Conservation (phyloP, 35 echinoderm and acorn worm genomes). For the Ptychodera flava region DNA sequence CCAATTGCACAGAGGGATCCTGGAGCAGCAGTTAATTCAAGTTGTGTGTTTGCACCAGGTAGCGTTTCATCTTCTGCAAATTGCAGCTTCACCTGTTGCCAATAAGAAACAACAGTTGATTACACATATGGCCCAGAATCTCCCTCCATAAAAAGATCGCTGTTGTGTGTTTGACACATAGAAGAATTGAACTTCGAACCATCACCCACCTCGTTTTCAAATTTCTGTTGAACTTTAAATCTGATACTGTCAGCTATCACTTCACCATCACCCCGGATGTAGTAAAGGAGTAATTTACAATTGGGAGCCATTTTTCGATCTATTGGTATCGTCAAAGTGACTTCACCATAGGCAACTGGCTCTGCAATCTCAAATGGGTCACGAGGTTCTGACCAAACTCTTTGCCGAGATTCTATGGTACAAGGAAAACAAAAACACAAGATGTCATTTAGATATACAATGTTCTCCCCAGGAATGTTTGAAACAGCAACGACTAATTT, state of each 20-base stretch:
- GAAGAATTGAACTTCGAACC: not conserved
- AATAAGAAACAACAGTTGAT: not conserved
- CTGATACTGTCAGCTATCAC: conserved; percentile 63
- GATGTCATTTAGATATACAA: no score
- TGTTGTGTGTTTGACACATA: no score
- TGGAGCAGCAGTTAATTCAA: not conserved
- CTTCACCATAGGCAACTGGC: conserved; percentile 16
- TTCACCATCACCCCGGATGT: conserved; percentile 60
- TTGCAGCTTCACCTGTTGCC: not conserved
- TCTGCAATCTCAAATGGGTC: conserved; percentile 34
- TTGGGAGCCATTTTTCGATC: conserved; percentile 61
- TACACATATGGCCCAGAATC: no score
- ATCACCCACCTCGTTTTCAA: conserved; percentile 61
- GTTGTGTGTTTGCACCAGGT: not conserved
- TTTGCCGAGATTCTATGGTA: not conserved
- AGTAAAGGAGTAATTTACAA: conserved; percentile 67
- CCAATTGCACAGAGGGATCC: conserved; percentile 21
- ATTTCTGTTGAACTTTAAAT: conserved; percentile 45
- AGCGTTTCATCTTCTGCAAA: conserved; percentile 8
- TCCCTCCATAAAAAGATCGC: no score
- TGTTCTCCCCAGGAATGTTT: no score
- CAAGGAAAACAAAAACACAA: no score
- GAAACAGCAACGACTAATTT: no score
- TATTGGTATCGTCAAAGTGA: not conserved
- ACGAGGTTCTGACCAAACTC: not conserved